Percentiles rank a stretch among this genome's conserved stretches.
Conservation (phyloP, 2,797 vertebrate species). For the Triplophysa yarkandensis region DNA sequence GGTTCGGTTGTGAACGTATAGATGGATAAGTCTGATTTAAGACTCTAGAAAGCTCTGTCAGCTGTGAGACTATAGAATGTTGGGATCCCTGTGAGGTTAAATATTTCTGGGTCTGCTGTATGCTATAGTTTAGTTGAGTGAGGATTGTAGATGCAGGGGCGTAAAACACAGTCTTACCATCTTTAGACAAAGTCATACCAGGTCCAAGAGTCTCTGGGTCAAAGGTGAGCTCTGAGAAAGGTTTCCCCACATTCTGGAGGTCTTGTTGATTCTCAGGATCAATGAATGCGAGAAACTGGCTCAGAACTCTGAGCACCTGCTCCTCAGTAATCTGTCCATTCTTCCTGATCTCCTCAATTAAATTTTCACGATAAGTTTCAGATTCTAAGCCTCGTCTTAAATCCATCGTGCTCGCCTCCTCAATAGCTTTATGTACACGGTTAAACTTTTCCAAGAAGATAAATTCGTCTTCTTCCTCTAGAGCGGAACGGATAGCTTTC, state of each 20-base stretch:
- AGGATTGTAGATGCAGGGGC: background rate
- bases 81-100: too few species aligned
- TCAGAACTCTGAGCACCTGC: slow-evolving; percentile 47
- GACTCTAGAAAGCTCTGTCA: too few species aligned
- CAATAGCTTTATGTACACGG: slow-evolving; percentile 63
- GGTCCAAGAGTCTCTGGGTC: accelerated
- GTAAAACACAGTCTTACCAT: slow-evolving; percentile 59
- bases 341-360: slow-evolving; percentile 57
- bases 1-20: too few species aligned
- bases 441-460: slow-evolving; percentile 68
- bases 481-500: slow-evolving; percentile 9
- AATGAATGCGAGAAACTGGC: slow-evolving; percentile 59
- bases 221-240: slow-evolving; percentile 7
- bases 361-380: slow-evolving; percentile 48
- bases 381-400: slow-evolving; percentile 63
- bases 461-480: slow-evolving; percentile 44
- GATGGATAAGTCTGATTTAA: too few species aligned
- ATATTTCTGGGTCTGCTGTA: too few species aligned
- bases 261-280: slow-evolving; percentile 59
- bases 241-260: slow-evolving; percentile 15
- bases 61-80: too few species aligned
- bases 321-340: slow-evolving; percentile 45
- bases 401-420: slow-evolving; percentile 63
- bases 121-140: too few species aligned
- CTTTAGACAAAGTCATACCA: slow-evolving; percentile 58